Base-by-base conservation (phyloP, 64 coral and sea anemone species). In the Montipora cactus region DNA sequence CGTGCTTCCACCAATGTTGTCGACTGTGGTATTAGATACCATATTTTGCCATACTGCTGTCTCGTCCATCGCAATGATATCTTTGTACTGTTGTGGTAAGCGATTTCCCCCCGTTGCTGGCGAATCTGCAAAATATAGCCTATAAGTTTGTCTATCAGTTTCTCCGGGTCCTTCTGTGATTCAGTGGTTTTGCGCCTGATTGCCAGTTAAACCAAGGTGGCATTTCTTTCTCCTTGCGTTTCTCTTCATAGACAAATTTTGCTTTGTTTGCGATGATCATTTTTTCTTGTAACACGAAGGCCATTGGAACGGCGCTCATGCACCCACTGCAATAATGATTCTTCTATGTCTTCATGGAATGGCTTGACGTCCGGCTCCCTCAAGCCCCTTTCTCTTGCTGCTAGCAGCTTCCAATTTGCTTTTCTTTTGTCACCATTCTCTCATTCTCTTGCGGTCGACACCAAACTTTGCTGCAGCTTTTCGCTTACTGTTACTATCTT, bases 211-310 rank as follows among this genome's bases (percentile, higher is more conserved):
- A 37, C 37, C 37, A 37, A 51, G 87, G 87, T 51, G 87, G 74
- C 75, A 61, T 76, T 89, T 89, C 87, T 59, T 49, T 89, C 78
- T 81, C 52, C 89, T 91, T 81, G 52, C 76, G 3, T 61, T 91
- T 91, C 61, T 91, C 89, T 51, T 81, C 78, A 46, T 91, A 70
- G 91, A 93, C 73, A 93, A 87, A 93, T 71, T 81, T 68, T 93
- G 84, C 83, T 88, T 93, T 88, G 84, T 75, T 88, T 93, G 45
- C 68, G 59, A 67, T 93, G 83, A 93, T 37, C 37, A 2, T 37
- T 93, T 88, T 93, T 93, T 81, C 83, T 87, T 62, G 92, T 79
- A 68, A 88, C 83, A 88, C 75, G 92, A 80, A 88, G 76, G 52
- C 37, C 37, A 37, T 37, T 37, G 37, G 37, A 37, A 37, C 37